Conservation (phyloP, 2,888 invertebrate genomes). For the Ethmia dodecea region DNA sequence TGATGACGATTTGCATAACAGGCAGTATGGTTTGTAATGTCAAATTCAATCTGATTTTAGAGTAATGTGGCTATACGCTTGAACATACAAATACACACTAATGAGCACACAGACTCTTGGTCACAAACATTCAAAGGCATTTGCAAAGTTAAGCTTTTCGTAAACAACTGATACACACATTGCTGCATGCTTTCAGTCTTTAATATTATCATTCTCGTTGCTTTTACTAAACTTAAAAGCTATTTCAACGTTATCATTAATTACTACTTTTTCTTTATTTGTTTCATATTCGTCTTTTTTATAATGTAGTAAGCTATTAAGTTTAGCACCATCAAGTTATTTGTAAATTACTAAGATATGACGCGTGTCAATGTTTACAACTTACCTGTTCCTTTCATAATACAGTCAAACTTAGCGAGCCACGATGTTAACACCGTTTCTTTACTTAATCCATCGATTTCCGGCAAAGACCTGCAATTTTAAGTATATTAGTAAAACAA, state of each 20-base stretch:
- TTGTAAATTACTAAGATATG: conserved; percentile 7
- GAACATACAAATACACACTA: conserved; percentile 20
- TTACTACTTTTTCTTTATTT: neutral
- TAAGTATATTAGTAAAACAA: too few species aligned
- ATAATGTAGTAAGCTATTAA: neutral
- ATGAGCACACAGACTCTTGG: conserved; percentile 26
- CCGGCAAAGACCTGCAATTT: conserved; percentile 94
- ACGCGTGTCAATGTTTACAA: conserved; percentile 13
- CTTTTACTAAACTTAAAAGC: conserved; percentile 7
- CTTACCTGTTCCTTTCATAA: conserved; percentile 90
- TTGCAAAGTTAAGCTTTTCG: conserved; percentile 28
- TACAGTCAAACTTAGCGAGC: conserved; percentile 99
- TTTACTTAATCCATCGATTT: conserved; percentile 99
- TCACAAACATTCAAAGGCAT: conserved; percentile 35
- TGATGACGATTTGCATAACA: neutral
- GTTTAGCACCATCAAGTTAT: conserved; percentile 1
- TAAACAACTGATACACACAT: conserved; percentile 28
- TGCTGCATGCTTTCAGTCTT: conserved; percentile 28
- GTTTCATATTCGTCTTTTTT: neutral
- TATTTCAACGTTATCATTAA: too few species aligned
- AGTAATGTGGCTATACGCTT: conserved; percentile 5
- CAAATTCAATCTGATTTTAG: neutral
- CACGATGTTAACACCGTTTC: conserved; percentile 99
- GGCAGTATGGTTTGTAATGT: conserved; percentile 4
- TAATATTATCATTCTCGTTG: conserved; percentile 9